A percentile compares a stretch with the other conserved stretches of the same genome.
These are phyloP conservation scores for Hyaena hyaena DNA, from an alignment of 2,113 vertebrate species.

Conservation along the genomic window DNA sequence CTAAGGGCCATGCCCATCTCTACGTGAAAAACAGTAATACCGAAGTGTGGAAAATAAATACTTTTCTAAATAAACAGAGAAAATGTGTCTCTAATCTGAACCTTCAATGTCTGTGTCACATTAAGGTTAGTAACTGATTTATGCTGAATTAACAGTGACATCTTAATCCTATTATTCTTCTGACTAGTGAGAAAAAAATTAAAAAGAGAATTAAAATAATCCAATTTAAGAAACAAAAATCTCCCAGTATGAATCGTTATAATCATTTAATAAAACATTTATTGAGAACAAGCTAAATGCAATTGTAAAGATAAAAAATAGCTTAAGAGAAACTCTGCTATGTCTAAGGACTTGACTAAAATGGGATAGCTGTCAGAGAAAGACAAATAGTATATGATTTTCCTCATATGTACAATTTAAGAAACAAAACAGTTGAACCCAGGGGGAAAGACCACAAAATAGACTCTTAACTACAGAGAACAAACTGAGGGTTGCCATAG, in stretches of 20 bases:
- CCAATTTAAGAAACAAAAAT: background rate
- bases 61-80: background rate
- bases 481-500: too few species aligned
- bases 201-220: constrained; percentile 23
- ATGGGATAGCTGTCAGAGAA: background rate
- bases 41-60: background rate
- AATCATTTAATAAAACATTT: background rate
- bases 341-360: background rate
- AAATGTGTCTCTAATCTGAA: background rate
- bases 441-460: too few species aligned
- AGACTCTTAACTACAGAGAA: too few species aligned
- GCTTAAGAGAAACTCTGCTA: background rate
- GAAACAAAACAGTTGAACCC: too few species aligned
- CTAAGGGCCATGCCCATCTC: background rate
- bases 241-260: background rate
- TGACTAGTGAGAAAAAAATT: background rate
- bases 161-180: background rate
- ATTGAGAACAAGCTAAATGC: background rate
- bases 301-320: background rate
- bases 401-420: too few species aligned
- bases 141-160: background rate
- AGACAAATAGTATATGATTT: too few species aligned
- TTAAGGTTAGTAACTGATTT: background rate
- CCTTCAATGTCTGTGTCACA: background rate
- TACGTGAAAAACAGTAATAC: background rate